A percentile compares a stretch with the other conserved stretches of the same genome.
Conservation (phyloP, 2,888 invertebrate species). For the Epiblema foenella region DNA sequence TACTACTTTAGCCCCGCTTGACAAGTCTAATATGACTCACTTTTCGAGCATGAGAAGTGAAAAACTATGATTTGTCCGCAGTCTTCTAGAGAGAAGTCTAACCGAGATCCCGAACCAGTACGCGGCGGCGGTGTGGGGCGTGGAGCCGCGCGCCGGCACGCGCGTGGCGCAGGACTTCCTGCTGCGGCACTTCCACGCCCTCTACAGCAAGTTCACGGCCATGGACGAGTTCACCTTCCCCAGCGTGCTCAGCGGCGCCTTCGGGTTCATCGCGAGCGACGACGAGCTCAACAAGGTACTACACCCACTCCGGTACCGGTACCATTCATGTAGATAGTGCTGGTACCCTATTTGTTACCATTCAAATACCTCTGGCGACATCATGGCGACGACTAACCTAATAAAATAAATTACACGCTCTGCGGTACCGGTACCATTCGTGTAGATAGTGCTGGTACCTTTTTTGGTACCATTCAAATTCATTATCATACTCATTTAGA, state of each 20-base stretch:
- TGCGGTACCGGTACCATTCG: not conserved
- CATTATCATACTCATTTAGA: too few relatives aligned
- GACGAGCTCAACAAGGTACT: constrained; percentile 69
- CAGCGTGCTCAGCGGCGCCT: constrained; percentile 67
- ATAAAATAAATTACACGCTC: constrained; percentile 57
- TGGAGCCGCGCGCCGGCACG: constrained; percentile 76
- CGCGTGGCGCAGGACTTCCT: constrained; percentile 91
- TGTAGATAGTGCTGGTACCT: too few relatives aligned
- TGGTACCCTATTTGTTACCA: too few relatives aligned
- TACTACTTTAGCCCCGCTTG: too few relatives aligned
- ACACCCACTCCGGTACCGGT: not conserved
- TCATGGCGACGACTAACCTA: too few relatives aligned
- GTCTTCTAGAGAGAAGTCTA: constrained; percentile 73
- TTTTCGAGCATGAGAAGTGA: too few relatives aligned
- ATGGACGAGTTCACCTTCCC: constrained; percentile 76
- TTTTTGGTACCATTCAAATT: too few relatives aligned
- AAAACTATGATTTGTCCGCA: too few relatives aligned
- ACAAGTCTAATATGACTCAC: too few relatives aligned
- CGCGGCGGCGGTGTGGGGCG: constrained; percentile 71
- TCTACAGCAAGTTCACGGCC: constrained; percentile 70
- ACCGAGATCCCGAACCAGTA: constrained; percentile 73
- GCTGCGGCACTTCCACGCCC: constrained; percentile 87
- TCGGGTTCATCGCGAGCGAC: constrained; percentile 65
- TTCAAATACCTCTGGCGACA: too few relatives aligned
- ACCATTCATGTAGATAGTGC: not conserved